phyloP scores from a whole-genome alignment of 1,140 invertebrate species.

The Daktulosphaira vitifoliae region DNA sequence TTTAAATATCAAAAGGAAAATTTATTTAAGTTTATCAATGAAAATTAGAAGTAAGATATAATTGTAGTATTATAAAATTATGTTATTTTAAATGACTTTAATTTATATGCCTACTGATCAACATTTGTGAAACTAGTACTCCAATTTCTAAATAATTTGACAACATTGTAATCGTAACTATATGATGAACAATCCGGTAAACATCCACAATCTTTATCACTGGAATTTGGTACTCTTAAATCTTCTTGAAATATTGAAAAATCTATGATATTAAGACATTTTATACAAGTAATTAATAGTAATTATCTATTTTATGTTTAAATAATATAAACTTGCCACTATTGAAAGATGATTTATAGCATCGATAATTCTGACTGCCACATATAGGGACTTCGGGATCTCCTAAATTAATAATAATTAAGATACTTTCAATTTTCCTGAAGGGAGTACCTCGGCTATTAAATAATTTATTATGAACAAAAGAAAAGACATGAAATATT shows the following conservation, averaged over 20 bases:
- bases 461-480: too few species aligned
- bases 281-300: too few species aligned
- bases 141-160: conserved; percentile 30
- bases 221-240: neutral
- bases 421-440: too few species aligned
- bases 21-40: too few species aligned
- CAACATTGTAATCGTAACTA: conserved; percentile 46
- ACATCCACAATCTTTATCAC: conserved; percentile 49
- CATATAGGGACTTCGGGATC: neutral
- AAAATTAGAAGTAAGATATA: too few species aligned
- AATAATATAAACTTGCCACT: neutral
- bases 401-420: conserved; percentile 11
- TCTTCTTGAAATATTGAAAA: conserved; percentile 30
- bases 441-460: too few species aligned
- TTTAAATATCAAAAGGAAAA: too few species aligned
- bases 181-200: conserved; percentile 58
- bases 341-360: conserved; percentile 1
- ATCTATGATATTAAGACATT: neutral
- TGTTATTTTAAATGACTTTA: too few species aligned
- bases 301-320: too few species aligned
- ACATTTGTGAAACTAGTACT: neutral
- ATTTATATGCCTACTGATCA: too few species aligned
- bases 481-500: too few species aligned
- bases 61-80: too few species aligned
- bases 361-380: neutral